These are phyloP conservation scores for Eurois occulta DNA, from an alignment of 2,888 invertebrate species.

Conservation along the genomic window DNA sequence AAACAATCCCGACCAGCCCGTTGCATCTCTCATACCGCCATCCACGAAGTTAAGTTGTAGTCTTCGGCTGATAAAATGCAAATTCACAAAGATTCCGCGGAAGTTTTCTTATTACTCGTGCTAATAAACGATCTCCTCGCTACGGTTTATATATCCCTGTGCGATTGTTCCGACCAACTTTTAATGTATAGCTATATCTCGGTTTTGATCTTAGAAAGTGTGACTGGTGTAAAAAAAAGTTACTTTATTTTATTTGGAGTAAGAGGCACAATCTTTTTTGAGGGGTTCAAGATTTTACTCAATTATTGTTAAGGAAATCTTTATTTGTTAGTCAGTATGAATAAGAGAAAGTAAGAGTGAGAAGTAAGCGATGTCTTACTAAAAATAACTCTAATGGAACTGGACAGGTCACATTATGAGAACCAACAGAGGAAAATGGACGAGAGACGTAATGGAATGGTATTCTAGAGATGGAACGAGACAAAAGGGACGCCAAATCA, in stretches of 20 bases:
- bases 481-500: too few relatives aligned
- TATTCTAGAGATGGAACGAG: too few relatives aligned
- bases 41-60: slow-evolving; percentile 83
- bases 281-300: background rate
- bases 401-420: too few relatives aligned
- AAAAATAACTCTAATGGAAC: too few relatives aligned
- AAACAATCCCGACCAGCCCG: background rate
- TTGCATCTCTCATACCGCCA: slow-evolving; percentile 58
- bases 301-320: background rate
- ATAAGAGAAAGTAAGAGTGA: too few relatives aligned
- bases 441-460: too few relatives aligned
- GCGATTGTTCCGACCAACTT: slow-evolving; percentile 57
- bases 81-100: slow-evolving; percentile 86
- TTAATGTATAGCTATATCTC: slow-evolving; percentile 55
- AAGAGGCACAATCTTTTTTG: slow-evolving; percentile 8
- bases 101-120: slow-evolving; percentile 89
- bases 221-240: slow-evolving; percentile 38
- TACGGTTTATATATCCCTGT: slow-evolving; percentile 63
- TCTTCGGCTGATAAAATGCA: slow-evolving; percentile 89
- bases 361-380: too few relatives aligned
- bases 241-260: slow-evolving; percentile 34
- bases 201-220: slow-evolving; percentile 50
- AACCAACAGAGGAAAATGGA: too few relatives aligned
- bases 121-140: slow-evolving; percentile 85
- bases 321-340: background rate